Evolutionary conservation across 2,888 invertebrate species (phyloP), one percentile per base, ranked within the genome.

Genomic region (Hypomecis punctinalis): DNA sequence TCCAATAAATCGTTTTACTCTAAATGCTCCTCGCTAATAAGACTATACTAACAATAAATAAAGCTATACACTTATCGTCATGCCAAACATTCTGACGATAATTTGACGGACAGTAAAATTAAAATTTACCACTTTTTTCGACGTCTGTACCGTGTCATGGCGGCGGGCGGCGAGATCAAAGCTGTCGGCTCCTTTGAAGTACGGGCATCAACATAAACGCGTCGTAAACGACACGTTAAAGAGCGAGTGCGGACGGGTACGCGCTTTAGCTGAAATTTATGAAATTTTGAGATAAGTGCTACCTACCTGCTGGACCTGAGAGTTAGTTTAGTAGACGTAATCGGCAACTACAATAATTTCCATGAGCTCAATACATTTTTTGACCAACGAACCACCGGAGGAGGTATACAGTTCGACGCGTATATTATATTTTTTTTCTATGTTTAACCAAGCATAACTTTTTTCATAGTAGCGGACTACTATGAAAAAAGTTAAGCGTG

Each of bases 91-190:
- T 48, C 70, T 71, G 72, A 66, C 70, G 60, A 74, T 77, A 75
- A 76, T 74, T 77, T 75, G 55, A 63, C 57, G 68, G 69, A 70
- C 75, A 77, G 68, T 79, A 76, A 76, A 79, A 77, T 75, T 74
- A 74, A 76, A 63, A 61, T 70, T 70, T 71, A 76, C 68, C 73
- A 73, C 76, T 79, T 82, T 83, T 77, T 74, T 58, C 66, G 63
- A 45, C 68, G 74, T 75, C 66, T 71, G 78, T 74, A 73, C 77
- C 54, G 79, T 83, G 83, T 82, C 79, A 79, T 76, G 82, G 81
- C 78, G 76, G 75, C 78, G 69, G 74, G 80, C 85, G 86, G 85
- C 72, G 76, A 83, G 81, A 83, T 88, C 82, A 88, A 88, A 88
- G 85, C 67, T 60, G 66, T 77, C 88, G 87, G 86, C 74, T 58